These are phyloP conservation scores for Drosophila repleta DNA, from an alignment of 1,140 invertebrate species.

Conservation along the genomic window DNA sequence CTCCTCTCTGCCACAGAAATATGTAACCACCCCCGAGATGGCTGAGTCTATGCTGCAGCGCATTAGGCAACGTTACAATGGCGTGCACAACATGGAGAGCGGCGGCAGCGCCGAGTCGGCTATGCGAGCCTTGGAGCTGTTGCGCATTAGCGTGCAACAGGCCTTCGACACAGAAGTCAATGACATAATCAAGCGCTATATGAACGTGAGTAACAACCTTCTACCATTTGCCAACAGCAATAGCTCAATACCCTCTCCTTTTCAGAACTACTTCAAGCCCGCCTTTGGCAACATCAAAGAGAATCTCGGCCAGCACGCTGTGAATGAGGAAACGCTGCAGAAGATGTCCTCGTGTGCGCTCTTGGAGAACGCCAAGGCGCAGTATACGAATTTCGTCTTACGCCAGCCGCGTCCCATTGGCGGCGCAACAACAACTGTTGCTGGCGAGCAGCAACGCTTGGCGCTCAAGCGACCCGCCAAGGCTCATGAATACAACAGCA, in stretches of 20 bases:
- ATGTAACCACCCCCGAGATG: conserved; percentile 77
- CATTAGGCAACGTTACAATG: conserved; percentile 68
- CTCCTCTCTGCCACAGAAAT: conserved; percentile 56
- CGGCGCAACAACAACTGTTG: not conserved
- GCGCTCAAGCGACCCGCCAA: conserved; percentile 67
- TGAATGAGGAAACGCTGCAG: conserved; percentile 75
- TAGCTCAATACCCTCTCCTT: not conserved
- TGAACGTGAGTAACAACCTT: conserved; percentile 84
- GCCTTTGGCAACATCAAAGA: conserved; percentile 82
- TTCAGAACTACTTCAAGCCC: conserved; percentile 79
- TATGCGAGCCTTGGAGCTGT: conserved; percentile 86
- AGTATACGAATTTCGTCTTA: conserved; percentile 74
- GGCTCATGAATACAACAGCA: conserved; percentile 34
- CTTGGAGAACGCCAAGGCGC: conserved; percentile 78
- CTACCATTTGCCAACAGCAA: not conserved
- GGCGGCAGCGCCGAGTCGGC: conserved; percentile 83
- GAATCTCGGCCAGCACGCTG: conserved; percentile 75
- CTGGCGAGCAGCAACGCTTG: conserved; percentile 54
- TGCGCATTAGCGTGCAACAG: conserved; percentile 87
- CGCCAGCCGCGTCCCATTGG: conserved; percentile 52
- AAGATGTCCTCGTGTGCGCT: conserved; percentile 81
- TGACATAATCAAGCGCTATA: conserved; percentile 86
- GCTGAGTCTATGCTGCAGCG: conserved; percentile 73
- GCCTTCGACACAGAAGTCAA: conserved; percentile 88
- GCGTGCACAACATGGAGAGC: conserved; percentile 55